Base-by-base conservation (phyloP, 2,113 vertebrate species). In the Pelecanus crispus region DNA sequence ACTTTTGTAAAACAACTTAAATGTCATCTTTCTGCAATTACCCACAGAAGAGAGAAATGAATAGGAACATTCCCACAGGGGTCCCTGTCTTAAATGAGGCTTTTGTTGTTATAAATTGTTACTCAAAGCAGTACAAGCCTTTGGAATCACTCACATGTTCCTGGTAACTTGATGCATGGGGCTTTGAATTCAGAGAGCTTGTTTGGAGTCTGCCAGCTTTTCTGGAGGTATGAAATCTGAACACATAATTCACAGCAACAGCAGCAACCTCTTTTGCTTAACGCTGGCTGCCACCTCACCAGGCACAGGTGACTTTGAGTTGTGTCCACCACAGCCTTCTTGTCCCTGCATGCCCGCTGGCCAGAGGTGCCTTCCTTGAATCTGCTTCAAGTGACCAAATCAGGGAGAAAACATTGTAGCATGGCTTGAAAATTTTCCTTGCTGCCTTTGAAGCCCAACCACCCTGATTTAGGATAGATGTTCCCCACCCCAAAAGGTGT, bases 91-190 rank as follows among this genome's bases (percentile, higher is more conserved):
- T 97, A 97, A 97, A 97, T 96, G 97, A 97, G 90, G 96, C 97
- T 95, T 97, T 97, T 97, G 97, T 97, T 97, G 95, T 97, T 97
- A 93, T 95, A 97, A 97, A 97, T 97, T 97, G 96, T 97, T 97
- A 97, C 97, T 97, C 97, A 97, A 97, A 97, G 96, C 95, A 83
- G 91, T 95, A 97, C 97, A 97, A 97, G 96, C 96, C 96, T 97
- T 97, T 97, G 95, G 96, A 97, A 97, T 91, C 74, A 89, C 78
- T 95, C 91, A 86, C 80, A 84, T 90, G 94, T 90, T 97, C 90
- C 85, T 68, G 86, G 93, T 72, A 95, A 94, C 94, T 97, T 91
- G 86, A 93, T 90, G 92, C 95, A 96, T 90, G 93, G 93, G 94
- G 81, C 86, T 96, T 94, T 96, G 97, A 96, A 97, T 97, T 94